Base-by-base conservation (phyloP, 1,140 invertebrate genomes). In the Zaprionus ornatus region DNA sequence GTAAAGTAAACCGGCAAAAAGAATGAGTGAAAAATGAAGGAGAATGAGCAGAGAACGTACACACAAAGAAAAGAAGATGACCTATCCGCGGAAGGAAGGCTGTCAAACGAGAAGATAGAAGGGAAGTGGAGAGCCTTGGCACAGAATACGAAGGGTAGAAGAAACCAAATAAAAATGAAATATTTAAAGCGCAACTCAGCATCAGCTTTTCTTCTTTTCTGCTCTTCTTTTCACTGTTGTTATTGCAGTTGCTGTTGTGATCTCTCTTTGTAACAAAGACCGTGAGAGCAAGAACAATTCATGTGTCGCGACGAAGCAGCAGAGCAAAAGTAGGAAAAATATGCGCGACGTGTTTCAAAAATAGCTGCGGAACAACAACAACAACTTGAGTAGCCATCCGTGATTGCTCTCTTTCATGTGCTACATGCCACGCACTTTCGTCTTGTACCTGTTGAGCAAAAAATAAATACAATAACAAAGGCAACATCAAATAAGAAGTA, bases 1-100 rank as follows among this genome's bases (percentile, higher is more conserved):
- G 82, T 81, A 86, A 85, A 80, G 66, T 90, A 81, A 88, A 90
- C 85, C 84, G 85, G 84, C 84, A 79, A 90, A 86, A 87, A 76
- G 68, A 59, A 72, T 70, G 82, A 64, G 62, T 52, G 35, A 62
- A 62, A 80, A 60, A 61, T 23, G 70, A 80, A 70, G 61, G 69
- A 79, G 60, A 66, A 65, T 62, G 77, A 86, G 69, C 87, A 77
- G 83, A 87, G 80, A 84, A 80, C 59, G 64, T 72, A 61, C 40
- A 45, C 40, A 71, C 45, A 66, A 52, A 50, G 45, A 37, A 59
- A 52, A 57, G n/a, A 54, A 65, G 21, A 65, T 48, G 32, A 71
- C 37, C 65, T 59, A 19, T 23, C 45, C 45, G 32, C 3, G 6
- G 7, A 42, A 42, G 40, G 50, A 68, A 56, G 65, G 55, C 37